Evolutionary conservation across 2,113 vertebrate genomes (phyloP).

Genomic region (Caracal caracal): DNA sequence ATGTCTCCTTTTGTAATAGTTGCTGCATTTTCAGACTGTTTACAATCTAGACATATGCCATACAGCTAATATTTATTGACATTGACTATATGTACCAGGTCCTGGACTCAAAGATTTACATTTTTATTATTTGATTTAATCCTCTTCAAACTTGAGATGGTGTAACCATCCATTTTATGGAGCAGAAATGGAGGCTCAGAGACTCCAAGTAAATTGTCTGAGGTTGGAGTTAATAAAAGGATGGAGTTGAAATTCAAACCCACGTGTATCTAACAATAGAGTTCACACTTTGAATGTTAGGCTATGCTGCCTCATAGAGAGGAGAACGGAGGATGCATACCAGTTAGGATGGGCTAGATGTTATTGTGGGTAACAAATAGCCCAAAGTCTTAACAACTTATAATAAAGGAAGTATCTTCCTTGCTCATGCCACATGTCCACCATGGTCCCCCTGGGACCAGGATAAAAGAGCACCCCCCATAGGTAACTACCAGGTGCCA

Average conservation of each 20-base stretch:
- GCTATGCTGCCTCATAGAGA: no score
- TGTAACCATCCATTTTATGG: not conserved
- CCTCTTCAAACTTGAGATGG: not conserved
- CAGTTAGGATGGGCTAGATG: not conserved
- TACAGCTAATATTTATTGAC: not conserved
- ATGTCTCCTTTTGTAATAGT: not conserved
- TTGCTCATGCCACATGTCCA: not conserved
- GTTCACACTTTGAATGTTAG: not conserved
- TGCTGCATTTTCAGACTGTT: not conserved
- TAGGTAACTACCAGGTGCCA: not conserved
- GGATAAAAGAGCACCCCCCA: not conserved
- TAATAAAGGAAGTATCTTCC: not conserved
- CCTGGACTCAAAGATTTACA: not conserved
- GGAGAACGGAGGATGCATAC: rapidly evolving
- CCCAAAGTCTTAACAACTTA: no score
- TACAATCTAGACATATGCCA: not conserved
- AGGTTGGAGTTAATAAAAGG: not conserved
- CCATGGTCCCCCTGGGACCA: not conserved
- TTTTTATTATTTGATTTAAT: not conserved
- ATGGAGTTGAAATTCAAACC: not conserved
- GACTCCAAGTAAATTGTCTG: not conserved
- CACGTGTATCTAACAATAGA: rapidly evolving
- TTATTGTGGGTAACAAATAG: rapidly evolving
- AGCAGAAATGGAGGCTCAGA: not conserved
- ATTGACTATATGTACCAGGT: not conserved